Base-by-base conservation (phyloP, 2,113 vertebrate genomes). In the Pollachius pollachius region DNA sequence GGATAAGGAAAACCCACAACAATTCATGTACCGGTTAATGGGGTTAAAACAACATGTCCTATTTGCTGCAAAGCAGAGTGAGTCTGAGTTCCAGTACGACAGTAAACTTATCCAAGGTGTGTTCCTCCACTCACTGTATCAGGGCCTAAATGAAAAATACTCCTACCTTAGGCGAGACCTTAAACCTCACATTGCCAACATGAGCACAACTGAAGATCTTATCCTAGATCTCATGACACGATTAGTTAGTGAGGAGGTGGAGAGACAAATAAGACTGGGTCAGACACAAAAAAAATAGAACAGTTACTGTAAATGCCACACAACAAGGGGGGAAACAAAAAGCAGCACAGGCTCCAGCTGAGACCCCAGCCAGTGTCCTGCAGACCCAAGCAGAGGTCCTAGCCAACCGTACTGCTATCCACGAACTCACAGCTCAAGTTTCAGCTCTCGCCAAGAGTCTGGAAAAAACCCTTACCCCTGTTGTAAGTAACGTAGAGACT, bases 1-100 rank as follows among this genome's bases (percentile, higher is more conserved):
- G 0, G 72, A 84, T 0, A 67, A 16, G 59, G 76, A 82, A 76
- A 77, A 18, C 3, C 66, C 74, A 56, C 63, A 80, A 5, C 71
- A 84, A 15, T 76, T 76, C 13, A 17, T 80, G 65, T 71, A 78
- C 15, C 3, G 57, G 0, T 21, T 76, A 65, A 74, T 81, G 73
- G 81, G 75, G 6, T 23, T 81, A 7, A 81, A 57, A 23, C 72
- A 83, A 8, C 5, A 57, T 0, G 27, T 85, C 13, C 21, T 83
- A 62, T 75, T 82, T 59, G 74, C 62, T 61, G 71, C 69, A 1
- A 15, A 80, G 17, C 64, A 74, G 21, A 15, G 60, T 69, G 69
- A n/a, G n/a, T n/a, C 60, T 37, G 73, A 12, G 6, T 74, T 83
- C 18, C 57, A 70, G 4, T 81, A 85, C 73, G 72, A 75, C 7